These are phyloP conservation scores for Neocrepidodera transversa DNA, from an alignment of 2,888 invertebrate genomes.

Conservation along the genomic window DNA sequence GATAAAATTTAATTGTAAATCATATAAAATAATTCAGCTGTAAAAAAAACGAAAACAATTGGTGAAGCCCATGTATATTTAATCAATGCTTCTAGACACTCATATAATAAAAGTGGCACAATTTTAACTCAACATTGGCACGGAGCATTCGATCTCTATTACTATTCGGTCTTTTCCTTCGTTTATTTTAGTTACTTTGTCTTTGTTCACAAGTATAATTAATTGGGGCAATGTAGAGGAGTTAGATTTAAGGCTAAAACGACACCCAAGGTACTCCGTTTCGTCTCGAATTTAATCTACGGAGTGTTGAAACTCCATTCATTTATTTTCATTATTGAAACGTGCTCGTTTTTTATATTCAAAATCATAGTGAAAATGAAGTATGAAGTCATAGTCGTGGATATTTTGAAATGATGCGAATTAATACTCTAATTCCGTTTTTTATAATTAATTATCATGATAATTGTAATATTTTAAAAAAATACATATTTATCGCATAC, in stretches of 20 bases:
- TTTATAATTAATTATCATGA: no score
- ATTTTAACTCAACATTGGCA: constrained; percentile 2
- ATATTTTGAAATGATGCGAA: no score
- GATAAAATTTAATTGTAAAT: no score
- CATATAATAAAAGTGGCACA: background rate
- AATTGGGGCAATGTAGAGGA: constrained; percentile 29
- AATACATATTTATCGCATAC: no score
- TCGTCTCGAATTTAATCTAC: constrained; percentile 26
- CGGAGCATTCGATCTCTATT: constrained; percentile 24
- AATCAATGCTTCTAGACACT: background rate
- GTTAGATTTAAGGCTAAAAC: constrained; percentile 28
- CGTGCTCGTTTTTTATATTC: constrained; percentile 14
- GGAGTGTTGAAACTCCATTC: constrained; percentile 22
- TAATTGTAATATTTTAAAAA: no score
- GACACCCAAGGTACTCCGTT: constrained; percentile 28
- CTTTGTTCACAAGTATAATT: constrained; percentile 26
- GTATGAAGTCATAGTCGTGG: constrained; percentile 1
- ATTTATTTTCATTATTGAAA: constrained; percentile 24
- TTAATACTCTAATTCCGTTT: no score
- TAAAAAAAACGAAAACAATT: no score
- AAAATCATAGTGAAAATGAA: constrained; percentile 14
- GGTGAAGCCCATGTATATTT: background rate
- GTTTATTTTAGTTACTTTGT: constrained; percentile 28
- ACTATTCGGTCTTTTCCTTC: constrained; percentile 20
- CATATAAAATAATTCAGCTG: no score